A percentile compares a stretch with the other conserved stretches of the same genome.
phyloP scores from a whole-genome alignment of 2,113 vertebrate species.

The Marcusenius ussheri region DNA sequence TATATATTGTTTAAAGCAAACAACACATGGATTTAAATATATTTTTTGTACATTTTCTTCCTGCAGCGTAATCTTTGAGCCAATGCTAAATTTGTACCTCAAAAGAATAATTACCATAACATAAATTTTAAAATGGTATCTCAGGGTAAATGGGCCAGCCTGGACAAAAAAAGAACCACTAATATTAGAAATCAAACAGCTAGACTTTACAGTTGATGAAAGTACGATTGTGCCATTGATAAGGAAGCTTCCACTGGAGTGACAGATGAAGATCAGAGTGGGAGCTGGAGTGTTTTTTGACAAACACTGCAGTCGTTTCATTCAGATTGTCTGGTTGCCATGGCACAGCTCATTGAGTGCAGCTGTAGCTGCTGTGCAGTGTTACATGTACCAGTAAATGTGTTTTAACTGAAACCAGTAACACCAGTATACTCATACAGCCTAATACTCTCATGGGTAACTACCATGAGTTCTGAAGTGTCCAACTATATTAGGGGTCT shows the following conservation, averaged over 20 bases:
- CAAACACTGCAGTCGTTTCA: background rate
- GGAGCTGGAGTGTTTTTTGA: background rate
- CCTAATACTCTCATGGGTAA: background rate
- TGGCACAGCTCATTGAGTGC: background rate
- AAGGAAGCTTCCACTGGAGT: background rate
- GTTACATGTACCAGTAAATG: background rate
- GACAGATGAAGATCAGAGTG: background rate
- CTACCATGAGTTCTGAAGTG: background rate
- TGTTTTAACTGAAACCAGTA: background rate
- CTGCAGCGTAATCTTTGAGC: background rate
- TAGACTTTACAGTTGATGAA: background rate
- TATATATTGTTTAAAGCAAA: background rate
- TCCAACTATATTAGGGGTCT: background rate
- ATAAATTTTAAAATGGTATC: background rate
- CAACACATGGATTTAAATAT: background rate
- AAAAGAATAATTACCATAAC: background rate
- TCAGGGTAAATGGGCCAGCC: background rate
- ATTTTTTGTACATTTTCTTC: background rate
- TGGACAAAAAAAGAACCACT: background rate
- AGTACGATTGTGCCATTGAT: background rate
- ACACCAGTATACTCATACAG: background rate
- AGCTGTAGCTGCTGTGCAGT: background rate
- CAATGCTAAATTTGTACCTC: background rate
- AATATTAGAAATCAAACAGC: background rate
- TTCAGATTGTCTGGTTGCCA: background rate